phyloP scores from a whole-genome alignment of 2,113 vertebrate species.

The Burhinus oedicnemus region DNA sequence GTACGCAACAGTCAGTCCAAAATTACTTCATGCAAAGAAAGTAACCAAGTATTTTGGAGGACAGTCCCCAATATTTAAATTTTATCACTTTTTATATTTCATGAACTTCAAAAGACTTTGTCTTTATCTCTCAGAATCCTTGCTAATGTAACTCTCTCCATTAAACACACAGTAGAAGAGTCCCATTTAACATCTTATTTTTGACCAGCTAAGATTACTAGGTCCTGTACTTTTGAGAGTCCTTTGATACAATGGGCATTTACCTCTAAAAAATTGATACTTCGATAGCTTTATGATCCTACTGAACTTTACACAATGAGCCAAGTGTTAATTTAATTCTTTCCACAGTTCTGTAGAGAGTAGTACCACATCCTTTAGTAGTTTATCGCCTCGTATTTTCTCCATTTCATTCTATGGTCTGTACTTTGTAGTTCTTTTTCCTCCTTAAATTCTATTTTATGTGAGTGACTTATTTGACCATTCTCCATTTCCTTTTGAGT shows the following conservation, averaged over 20 bases:
- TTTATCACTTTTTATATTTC: neutral
- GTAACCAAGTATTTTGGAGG: neutral
- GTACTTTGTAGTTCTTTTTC: neutral
- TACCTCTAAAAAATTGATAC: constrained; percentile 33
- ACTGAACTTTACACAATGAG: constrained; percentile 41
- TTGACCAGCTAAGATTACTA: constrained; percentile 5
- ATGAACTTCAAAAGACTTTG: neutral
- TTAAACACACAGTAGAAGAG: neutral
- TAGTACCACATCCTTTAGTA: neutral
- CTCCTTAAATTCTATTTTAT: constrained; percentile 13
- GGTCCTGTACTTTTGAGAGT: neutral
- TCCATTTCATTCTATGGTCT: neutral
- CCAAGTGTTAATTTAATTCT: constrained; percentile 58
- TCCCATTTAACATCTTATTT: neutral
- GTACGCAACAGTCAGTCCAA: neutral
- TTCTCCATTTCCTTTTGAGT: constrained; percentile 19
- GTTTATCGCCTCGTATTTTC: constrained; percentile 25
- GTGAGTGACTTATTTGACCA: constrained; percentile 12
- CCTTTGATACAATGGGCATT: constrained; percentile 12
- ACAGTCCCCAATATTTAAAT: neutral
- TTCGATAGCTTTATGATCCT: constrained; percentile 47
- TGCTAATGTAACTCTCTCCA: neutral
- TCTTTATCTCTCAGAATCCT: neutral
- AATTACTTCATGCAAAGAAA: neutral
- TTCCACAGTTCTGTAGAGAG: constrained; percentile 15